Evolutionary conservation across 2,888 invertebrate species (phyloP), one percentile per base, ranked within the genome.

Genomic region (Pristionchus japonicus): DNA sequence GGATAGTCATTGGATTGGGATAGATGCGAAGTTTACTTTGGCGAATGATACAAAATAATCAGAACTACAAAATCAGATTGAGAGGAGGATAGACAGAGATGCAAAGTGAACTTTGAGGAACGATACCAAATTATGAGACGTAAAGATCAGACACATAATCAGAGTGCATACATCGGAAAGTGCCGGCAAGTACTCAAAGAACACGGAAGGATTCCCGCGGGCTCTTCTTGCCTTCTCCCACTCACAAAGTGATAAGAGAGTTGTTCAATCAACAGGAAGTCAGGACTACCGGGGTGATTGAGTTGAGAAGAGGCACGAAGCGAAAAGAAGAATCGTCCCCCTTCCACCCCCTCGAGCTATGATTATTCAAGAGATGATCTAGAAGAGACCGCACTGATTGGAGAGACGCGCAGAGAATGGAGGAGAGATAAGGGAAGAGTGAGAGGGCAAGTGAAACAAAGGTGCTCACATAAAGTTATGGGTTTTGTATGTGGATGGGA

Each of bases 281-380:
- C 23, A 77, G 43, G 43, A n/a, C 43, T 70, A 70, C 37, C 70
- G 64, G n/a, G 15, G 64, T 27, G 64, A 67, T 67, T 70, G 82
- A 82, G 52, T 47, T 49, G 82, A 37, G 70, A 20, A 17, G 82
- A 47, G 47, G n/a, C n/a, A 47, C 13, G 31, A 52, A 49, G 49
- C 34, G 80, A 49, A 52, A 40, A 82, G 49, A 49, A 34, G 17
- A 9, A 37, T 37, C 37, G 15, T 20, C 57, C 57, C n/a, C 23
- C 17, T 13, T 34, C 37, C 77, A 77, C 47, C 43, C 77, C 40
- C 37, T 40, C 43, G 37, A n/a, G 43, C 77, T 47, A 40, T 77
- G 77, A 77, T 77, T 77, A 77, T 77, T 47, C 77, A 77, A 77
- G 77, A 77, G 77, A 77, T 77, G 77, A 77, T 77, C 77, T 77